Evolutionary conservation across 2,888 invertebrate species (phyloP).

Genomic region (Ernsta delagoae): DNA sequence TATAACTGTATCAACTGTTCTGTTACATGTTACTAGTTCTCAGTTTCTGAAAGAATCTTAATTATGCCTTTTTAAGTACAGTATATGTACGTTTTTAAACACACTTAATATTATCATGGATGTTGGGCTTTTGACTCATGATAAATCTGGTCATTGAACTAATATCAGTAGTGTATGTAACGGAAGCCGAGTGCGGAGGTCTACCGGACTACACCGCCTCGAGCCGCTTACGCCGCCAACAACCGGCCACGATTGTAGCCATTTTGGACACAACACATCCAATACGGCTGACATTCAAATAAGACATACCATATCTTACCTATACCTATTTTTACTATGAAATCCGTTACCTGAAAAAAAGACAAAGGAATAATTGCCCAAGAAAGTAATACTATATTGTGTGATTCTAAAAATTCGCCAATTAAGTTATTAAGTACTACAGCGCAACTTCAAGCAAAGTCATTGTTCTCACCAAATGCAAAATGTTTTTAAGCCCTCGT

Average conservation of each 20-base stretch:
- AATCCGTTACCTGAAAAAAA: neutral
- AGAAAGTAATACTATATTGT: neutral
- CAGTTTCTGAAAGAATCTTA: too few relatives aligned
- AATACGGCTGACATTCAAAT: neutral
- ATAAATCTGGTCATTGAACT: slow-evolving; percentile 64
- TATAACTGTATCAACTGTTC: neutral
- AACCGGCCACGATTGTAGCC: slow-evolving; percentile 44
- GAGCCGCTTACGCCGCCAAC: slow-evolving; percentile 60
- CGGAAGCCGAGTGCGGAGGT: slow-evolving; percentile 55
- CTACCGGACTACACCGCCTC: slow-evolving; percentile 57
- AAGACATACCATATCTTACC: too few relatives aligned
- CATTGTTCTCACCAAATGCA: slow-evolving; percentile 6
- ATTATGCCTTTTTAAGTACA: too few relatives aligned
- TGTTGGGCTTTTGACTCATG: neutral
- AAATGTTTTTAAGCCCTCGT: slow-evolving; percentile 13
- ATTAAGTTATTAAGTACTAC: neutral
- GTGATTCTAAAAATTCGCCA: neutral
- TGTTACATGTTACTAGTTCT: too few relatives aligned
- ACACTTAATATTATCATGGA: neutral
- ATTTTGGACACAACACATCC: slow-evolving; percentile 23
- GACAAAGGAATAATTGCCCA: neutral
- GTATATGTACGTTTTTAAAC: neutral
- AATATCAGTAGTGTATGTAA: slow-evolving; percentile 41
- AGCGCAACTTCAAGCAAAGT: slow-evolving; percentile 7
- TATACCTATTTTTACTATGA: neutral